Evolutionary conservation across 1,140 invertebrate genomes (phyloP), one percentile per base, ranked within the genome.

Genomic region (Halictus rubicundus): DNA sequence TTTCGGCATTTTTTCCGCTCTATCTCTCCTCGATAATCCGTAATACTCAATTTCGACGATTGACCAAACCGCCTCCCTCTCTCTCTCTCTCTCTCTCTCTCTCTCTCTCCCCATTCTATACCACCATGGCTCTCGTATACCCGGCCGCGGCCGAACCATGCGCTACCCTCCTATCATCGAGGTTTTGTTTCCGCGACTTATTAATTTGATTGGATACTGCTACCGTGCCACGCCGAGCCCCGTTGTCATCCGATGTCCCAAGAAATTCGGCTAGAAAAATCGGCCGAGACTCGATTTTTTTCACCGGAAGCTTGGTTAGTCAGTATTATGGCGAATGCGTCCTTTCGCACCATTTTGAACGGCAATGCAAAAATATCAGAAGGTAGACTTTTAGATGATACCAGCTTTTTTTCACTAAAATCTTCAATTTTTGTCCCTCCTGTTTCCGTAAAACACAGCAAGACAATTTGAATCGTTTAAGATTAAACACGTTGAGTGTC

Each of bases 1-100:
- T 82, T 85, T 57, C 59, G 65, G 60, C 65, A 73, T 65, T 74
- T 79, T 68, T 68, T 64, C 69, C 19, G 37, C 59, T 68, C 79
- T 77, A 82, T 82, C 77, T 75, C 78, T 85, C 77, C 78, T 85
- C 68, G 78, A 90, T 92, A 92, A 92, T 93, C 89, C 90, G 89
- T 92, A 92, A 93, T 93, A 92, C 90, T 90, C 92, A 93, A 93
- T 93, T 92, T 92, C 87, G 88, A 87, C 89, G 89, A 93, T 92
- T 91, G 91, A 90, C 86, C 85, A 88, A 92, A 93, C 90, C 85
- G 89, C 14, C 49, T 91, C 90, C 86, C 86, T 42, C 37, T 23
- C 64, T n/a, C 27, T 88, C 88, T 52, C 49, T n/a, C 86, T 42
- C 37, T 23, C 64, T n/a, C 49, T 91, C 90, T 85, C 86, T 42